Evolutionary conservation across 2,113 vertebrate genomes (phyloP).

Genomic region (Muntiacus reevesi): DNA sequence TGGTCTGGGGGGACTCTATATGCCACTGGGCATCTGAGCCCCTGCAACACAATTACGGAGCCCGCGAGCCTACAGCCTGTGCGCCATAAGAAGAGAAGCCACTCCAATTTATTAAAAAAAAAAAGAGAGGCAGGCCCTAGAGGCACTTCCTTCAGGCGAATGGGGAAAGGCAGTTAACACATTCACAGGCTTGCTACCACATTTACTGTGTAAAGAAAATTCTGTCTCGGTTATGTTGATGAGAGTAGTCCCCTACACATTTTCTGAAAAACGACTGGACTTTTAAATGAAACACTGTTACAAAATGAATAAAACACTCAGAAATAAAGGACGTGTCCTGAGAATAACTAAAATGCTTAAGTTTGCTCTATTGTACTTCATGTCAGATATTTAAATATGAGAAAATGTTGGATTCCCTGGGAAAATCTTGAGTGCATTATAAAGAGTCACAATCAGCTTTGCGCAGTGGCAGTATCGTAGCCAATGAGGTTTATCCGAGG

Average conservation of each 20-base stretch:
- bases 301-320: background rate
- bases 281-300: background rate
- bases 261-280: background rate
- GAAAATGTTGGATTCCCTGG: background rate
- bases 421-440: background rate
- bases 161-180: background rate
- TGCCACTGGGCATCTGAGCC: background rate
- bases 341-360: constrained; percentile 3
- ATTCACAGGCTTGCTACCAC: background rate
- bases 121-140: background rate
- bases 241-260: background rate
- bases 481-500: too few species aligned
- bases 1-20: background rate
- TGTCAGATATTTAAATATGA: background rate
- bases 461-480: too few species aligned
- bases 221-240: background rate
- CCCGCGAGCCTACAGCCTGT: background rate
- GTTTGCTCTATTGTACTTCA: background rate
- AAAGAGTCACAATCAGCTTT: background rate
- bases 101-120: background rate
- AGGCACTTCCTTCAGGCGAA: background rate
- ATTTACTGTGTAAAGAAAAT: background rate
- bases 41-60: background rate
- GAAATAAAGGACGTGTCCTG: background rate
- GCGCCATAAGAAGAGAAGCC: background rate